These are phyloP conservation scores for Verasper variegatus DNA, from an alignment of 2,113 vertebrate species.

Conservation along the genomic window DNA sequence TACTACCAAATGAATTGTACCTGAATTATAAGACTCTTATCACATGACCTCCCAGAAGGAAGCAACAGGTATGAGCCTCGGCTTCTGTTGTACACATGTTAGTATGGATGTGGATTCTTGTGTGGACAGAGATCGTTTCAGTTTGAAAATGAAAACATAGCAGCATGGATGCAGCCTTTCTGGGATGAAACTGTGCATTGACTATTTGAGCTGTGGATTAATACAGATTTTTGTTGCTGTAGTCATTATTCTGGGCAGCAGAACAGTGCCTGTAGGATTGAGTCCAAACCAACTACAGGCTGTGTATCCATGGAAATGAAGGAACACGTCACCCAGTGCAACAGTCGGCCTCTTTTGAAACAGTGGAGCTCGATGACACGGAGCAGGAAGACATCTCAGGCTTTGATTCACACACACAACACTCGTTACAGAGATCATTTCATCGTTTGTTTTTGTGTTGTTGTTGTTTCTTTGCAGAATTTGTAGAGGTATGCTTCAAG, in stretches of 20 bases:
- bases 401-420: not conserved
- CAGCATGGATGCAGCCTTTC: too few species aligned
- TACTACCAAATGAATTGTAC: too few species aligned
- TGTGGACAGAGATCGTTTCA: too few species aligned
- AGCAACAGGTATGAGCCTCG: too few species aligned
- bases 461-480: not conserved
- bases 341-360: not conserved
- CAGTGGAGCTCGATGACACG: not conserved
- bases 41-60: too few species aligned
- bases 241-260: not conserved
- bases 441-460: not conserved
- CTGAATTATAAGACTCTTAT: too few species aligned
- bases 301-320: not conserved
- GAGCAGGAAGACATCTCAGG: not conserved
- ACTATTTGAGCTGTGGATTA: too few species aligned
- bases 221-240: too few species aligned
- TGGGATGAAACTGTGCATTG: too few species aligned
- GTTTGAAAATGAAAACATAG: too few species aligned
- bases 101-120: too few species aligned
- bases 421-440: not conserved
- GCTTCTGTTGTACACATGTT: too few species aligned
- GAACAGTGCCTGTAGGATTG: not conserved
- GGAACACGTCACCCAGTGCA: not conserved
- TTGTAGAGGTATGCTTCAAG: not conserved
- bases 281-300: not conserved